phyloP scores from a whole-genome alignment of 2,113 vertebrate species.

The Acanthochromis polyacanthus region DNA sequence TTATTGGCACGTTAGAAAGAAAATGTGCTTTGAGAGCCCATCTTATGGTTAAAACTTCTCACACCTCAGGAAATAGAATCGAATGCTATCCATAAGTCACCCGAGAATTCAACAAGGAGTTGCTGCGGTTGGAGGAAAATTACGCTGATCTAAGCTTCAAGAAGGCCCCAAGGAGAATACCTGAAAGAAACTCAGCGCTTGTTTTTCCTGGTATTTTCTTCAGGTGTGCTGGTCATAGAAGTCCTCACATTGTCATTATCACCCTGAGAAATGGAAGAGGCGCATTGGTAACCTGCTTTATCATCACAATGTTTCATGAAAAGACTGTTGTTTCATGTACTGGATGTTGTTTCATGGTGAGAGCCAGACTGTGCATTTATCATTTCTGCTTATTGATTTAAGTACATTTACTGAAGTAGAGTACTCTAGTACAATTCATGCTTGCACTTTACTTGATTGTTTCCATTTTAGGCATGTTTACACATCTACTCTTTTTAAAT shows the following conservation, averaged over 20 bases:
- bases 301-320: no score
- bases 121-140: slow-evolving; percentile 29
- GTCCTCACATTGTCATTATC: not conserved
- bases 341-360: no score
- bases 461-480: no score
- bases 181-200: slow-evolving; percentile 17
- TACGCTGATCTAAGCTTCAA: slow-evolving; percentile 12
- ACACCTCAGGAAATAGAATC: slow-evolving; percentile 16
- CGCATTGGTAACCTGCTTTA: not conserved
- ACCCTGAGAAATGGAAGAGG: not conserved
- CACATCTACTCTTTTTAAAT: no score
- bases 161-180: not conserved
- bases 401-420: no score
- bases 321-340: no score
- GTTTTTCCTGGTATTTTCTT: slow-evolving; percentile 8
- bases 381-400: no score
- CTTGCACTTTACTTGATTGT: no score
- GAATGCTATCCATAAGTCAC: not conserved
- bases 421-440: no score
- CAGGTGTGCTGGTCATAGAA: not conserved
- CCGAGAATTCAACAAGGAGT: not conserved
- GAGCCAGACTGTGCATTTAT: no score
- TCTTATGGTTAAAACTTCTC: not conserved
- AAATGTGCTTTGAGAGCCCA: slow-evolving; percentile 5
- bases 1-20: slow-evolving; percentile 2